A percentile compares a stretch with the other conserved stretches of the same genome.
These are phyloP conservation scores for Theodoxus fluviatilis DNA, from an alignment of 2,888 invertebrate species.

Conservation along the genomic window DNA sequence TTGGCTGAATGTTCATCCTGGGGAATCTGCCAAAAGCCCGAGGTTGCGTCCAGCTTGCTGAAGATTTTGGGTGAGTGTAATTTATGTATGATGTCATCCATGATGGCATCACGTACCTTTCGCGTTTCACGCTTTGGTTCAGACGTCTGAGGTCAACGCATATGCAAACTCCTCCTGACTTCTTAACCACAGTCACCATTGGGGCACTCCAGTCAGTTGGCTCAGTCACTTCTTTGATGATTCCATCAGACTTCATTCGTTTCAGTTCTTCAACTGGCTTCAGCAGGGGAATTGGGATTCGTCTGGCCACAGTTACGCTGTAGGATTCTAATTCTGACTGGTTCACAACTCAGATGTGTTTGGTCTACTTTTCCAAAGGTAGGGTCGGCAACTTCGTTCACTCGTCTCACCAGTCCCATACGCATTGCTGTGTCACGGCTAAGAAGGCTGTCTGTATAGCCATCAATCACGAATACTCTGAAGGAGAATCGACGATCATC, in stretches of 20 bases:
- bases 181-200: conserved; percentile 32
- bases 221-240: conserved; percentile 32
- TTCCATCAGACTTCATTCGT: conserved; percentile 29
- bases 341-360: neutral
- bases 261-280: conserved; percentile 28
- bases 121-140: conserved; percentile 30
- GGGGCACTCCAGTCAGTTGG: conserved; percentile 35
- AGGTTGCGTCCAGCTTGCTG: conserved; percentile 18
- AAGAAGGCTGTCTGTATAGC: no score
- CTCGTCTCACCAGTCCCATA: no score
- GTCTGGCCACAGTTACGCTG: conserved; percentile 22
- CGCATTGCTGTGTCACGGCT: no score
- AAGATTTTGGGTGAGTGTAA: conserved; percentile 33
- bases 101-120: conserved; percentile 31
- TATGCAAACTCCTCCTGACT: conserved; percentile 29
- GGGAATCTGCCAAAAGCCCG: conserved; percentile 37
- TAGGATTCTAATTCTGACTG: conserved; percentile 15
- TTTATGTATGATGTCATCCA: conserved; percentile 35
- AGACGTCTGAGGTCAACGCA: conserved; percentile 30
- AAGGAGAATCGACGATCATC: no score
- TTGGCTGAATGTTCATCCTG: conserved; percentile 29
- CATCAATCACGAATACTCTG: no score
- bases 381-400: no score
- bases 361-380: neutral
- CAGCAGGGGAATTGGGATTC: conserved; percentile 21